Conservation (phyloP, 2,113 vertebrate species). For the Ictidomys tridecemlineatus region DNA sequence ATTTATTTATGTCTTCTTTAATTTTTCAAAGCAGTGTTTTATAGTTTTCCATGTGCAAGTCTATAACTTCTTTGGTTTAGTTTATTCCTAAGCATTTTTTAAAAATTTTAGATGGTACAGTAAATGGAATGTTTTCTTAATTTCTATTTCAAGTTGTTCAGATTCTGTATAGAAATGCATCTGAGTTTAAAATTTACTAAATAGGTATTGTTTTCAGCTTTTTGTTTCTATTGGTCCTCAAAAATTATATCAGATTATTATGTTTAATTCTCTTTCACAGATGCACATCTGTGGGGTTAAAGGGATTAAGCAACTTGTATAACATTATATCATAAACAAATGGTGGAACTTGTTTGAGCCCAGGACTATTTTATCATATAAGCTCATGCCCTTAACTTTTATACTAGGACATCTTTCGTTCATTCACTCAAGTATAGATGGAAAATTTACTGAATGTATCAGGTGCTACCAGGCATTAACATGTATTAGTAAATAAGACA, state of each 20-base stretch:
- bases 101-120: neutral
- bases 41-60: neutral
- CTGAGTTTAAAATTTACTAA: neutral
- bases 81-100: neutral
- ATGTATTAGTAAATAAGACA: neutral
- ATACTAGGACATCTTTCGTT: neutral
- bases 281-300: neutral
- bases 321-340: neutral
- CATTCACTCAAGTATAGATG: neutral
- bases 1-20: neutral
- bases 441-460: neutral
- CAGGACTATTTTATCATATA: neutral
- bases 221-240: neutral
- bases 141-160: neutral
- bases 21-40: neutral
- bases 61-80: neutral
- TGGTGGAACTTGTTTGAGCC: neutral
- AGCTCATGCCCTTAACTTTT: neutral
- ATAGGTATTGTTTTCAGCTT: neutral
- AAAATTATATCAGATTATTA: neutral
- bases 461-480: neutral
- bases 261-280: neutral
- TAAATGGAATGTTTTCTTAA: neutral
- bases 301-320: neutral
- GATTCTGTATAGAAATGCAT: neutral